Base-by-base conservation (phyloP, 35 echinoderm and acorn worm species). In the Chiridota heheva region DNA sequence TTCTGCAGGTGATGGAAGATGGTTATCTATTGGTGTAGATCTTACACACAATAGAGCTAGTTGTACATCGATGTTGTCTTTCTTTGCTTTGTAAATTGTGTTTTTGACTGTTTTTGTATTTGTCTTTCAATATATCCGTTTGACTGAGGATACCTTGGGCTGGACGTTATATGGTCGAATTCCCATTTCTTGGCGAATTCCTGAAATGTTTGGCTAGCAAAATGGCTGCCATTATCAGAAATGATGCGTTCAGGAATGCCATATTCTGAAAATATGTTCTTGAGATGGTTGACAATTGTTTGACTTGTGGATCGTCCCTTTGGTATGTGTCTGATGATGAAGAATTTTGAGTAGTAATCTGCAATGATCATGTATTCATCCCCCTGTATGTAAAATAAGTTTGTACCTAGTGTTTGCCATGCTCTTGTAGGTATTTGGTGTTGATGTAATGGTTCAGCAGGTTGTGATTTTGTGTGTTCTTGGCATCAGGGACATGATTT, bases 201-300 rank as follows among this genome's bases (percentile, higher is more conserved):
- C 26, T 69, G 22, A 30, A 60, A 60, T 5, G 31, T 60, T 5
- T 39, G 30, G 44, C 67, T 75, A 4, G 34, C 13, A 53, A 57
- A 92, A 31, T 93, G 79, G 12, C 76, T 79, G 8, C 70, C 73
- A 73, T 88, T 88, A 47, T 88, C 85, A 67, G 77, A 63, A n/a
- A n/a, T n/a, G n/a, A n/a, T n/a, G n/a, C n/a, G n/a, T n/a, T 33
- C 25, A 6, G 89, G 89, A 38, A 88, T 88, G 32, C 84, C 84
- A 59, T 83, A 78, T 47, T 88, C 70, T 40, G 77, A 73, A 31
- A 93, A 93, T 6, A 93, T 80, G 16, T 83, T 34, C 67, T 93
- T 93, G 2, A 70, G 82, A 4, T 70, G 8, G 1, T 36, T 26
- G 3, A 93, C 67, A 35, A 87, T 44, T 35, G 68, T 73, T 47